Percentiles rank a stretch among this genome's conserved stretches.
Evolutionary conservation across 2,888 invertebrate genomes (phyloP).

Genomic region (Vesta saturnalis): DNA sequence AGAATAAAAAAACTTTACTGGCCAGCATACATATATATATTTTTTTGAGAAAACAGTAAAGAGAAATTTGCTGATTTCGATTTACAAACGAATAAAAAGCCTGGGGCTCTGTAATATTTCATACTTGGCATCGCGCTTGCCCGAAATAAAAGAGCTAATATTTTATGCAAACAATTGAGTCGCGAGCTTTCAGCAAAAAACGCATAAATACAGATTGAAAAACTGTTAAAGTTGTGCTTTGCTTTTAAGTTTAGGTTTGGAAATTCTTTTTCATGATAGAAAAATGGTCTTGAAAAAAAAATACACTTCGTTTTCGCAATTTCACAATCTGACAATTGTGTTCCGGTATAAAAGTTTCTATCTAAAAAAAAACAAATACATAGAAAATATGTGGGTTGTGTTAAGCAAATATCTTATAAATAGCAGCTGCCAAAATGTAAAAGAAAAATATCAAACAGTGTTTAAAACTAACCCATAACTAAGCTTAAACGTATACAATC

Average conservation of each 20-base stretch:
- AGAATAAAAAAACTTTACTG: constrained; percentile 29
- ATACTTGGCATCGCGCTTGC: constrained; percentile 46
- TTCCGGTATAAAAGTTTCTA: background rate
- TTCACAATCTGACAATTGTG: constrained; percentile 8
- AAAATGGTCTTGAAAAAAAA: constrained; percentile 17
- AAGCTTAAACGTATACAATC: constrained; percentile 40
- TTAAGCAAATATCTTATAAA: constrained; percentile 19
- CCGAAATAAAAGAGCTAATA: constrained; percentile 50
- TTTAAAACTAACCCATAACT: constrained; percentile 16
- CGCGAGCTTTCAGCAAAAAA: constrained; percentile 45
- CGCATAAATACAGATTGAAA: constrained; percentile 47
- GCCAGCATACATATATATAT: constrained; percentile 35
- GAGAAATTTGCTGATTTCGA: constrained; percentile 46
- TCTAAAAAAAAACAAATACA: background rate
- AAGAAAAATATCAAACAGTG: constrained; percentile 22
- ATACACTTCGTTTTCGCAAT: constrained; percentile 13
- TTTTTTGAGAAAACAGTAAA: constrained; percentile 37
- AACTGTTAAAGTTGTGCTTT: constrained; percentile 40
- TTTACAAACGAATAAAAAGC: constrained; percentile 49
- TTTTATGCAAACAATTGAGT: constrained; percentile 50
- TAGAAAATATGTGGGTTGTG: background rate
- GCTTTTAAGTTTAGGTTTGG: constrained; percentile 28
- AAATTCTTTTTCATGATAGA: constrained; percentile 21
- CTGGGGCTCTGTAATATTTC: constrained; percentile 47
- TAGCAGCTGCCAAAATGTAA: constrained; percentile 28